These are phyloP conservation scores for Neostethus bicornis DNA, from an alignment of 2,797 vertebrate genomes.

Conservation along the genomic window DNA sequence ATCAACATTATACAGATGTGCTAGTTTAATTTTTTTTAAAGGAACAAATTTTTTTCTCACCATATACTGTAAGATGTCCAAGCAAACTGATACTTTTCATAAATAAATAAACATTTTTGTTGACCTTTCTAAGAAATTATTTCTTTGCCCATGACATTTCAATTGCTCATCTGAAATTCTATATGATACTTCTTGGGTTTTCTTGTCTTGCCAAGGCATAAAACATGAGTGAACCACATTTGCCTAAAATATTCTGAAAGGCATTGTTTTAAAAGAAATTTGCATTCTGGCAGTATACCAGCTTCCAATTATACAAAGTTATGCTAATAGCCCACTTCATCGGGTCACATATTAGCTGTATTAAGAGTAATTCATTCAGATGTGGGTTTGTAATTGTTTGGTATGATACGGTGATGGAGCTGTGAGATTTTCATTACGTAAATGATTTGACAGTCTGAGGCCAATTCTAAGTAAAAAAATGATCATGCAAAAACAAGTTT, in stretches of 20 bases:
- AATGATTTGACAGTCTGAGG: background rate
- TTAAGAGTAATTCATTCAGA: constrained; percentile 57
- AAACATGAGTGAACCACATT: constrained; percentile 33
- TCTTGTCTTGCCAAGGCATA: constrained; percentile 13
- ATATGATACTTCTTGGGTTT: background rate
- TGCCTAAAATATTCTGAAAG: constrained; percentile 49
- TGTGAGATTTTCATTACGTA: constrained; percentile 5
- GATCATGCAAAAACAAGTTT: background rate
- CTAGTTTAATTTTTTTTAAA: no score
- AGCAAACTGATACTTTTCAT: background rate
- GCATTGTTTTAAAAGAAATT: constrained; percentile 47
- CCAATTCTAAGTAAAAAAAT: background rate
- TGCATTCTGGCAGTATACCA: constrained; percentile 50
- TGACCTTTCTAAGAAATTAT: background rate
- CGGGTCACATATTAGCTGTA: constrained; percentile 48
- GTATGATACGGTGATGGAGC: constrained; percentile 27
- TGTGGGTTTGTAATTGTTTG: constrained; percentile 34
- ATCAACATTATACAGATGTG: no score
- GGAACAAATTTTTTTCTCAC: background rate
- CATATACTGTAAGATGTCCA: background rate
- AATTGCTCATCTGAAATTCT: background rate
- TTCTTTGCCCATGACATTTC: background rate
- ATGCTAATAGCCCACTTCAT: constrained; percentile 66
- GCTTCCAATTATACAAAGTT: constrained; percentile 51
- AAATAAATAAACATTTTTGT: background rate